Conservation (phyloP, 1,140 invertebrate species). For the Helicoverpa zea region DNA sequence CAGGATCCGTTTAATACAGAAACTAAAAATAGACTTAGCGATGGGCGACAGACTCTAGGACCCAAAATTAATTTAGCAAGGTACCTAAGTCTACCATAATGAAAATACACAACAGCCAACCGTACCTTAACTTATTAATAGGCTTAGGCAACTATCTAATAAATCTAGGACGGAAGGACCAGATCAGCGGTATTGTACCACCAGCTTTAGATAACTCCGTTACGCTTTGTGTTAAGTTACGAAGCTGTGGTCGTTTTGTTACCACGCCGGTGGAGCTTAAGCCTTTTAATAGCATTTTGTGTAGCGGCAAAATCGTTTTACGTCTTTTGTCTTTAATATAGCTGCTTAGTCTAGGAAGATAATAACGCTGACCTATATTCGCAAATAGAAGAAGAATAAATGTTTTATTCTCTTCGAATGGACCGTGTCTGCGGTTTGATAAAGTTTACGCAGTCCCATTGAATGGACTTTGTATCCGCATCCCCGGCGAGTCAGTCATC, state of each 20-base stretch:
- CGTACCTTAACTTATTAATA: neutral
- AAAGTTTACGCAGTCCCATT: slow-evolving; percentile 4
- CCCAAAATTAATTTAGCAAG: too few relatives aligned
- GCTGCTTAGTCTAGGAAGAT: neutral
- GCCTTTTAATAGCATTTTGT: slow-evolving; percentile 4
- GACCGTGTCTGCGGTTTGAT: neutral
- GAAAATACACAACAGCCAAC: neutral
- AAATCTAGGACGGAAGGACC: slow-evolving; percentile 15
- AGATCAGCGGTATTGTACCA: slow-evolving; percentile 21
- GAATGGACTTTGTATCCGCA: neutral
- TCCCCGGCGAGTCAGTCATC: slow-evolving; percentile 11
- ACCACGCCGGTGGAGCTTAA: neutral
- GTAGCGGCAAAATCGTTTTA: neutral
- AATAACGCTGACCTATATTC: slow-evolving; percentile 24
- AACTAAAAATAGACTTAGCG: too few relatives aligned
- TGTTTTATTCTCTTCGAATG: slow-evolving; percentile 9
- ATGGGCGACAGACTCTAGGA: too few relatives aligned
- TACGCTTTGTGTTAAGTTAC: slow-evolving; percentile 11
- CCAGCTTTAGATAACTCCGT: neutral
- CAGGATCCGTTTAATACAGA: too few relatives aligned
- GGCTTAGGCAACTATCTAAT: neutral
- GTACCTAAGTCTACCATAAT: neutral
- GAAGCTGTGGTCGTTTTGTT: slow-evolving; percentile 17
- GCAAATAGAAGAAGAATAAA: neutral
- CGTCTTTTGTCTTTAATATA: neutral